A percentile compares a stretch with the other conserved stretches of the same genome.
Evolutionary conservation across 2,888 invertebrate species (phyloP).

Genomic region (Scaptomyza flava): DNA sequence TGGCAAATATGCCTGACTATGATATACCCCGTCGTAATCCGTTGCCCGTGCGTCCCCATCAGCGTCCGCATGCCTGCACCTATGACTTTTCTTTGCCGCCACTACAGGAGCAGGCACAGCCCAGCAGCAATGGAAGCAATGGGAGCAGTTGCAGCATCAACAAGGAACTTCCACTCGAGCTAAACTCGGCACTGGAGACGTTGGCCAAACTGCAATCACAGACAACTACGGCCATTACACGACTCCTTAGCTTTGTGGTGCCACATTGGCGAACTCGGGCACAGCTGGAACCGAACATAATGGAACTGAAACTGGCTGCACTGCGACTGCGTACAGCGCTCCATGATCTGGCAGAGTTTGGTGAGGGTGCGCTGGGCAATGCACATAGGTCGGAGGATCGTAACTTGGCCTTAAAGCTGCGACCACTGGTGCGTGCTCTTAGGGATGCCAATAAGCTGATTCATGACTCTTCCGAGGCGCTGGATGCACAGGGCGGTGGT

Average conservation of each 20-base stretch:
- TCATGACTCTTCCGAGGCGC: conserved; percentile 89
- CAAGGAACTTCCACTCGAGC: conserved; percentile 90
- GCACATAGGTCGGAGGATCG: conserved; percentile 93
- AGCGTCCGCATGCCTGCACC: conserved; percentile 74
- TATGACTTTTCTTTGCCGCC: conserved; percentile 87
- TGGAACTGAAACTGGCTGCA: conserved; percentile 93
- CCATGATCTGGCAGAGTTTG: conserved; percentile 94
- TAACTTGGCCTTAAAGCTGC: conserved; percentile 90
- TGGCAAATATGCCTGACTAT: conserved; percentile 88
- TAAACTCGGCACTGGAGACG: conserved; percentile 90
- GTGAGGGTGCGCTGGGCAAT: conserved; percentile 94
- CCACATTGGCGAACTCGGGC: conserved; percentile 93
- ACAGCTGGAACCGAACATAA: conserved; percentile 90
- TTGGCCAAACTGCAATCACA: conserved; percentile 91
- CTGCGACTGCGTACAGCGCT: conserved; percentile 91
- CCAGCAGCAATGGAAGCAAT: conserved; percentile 38
- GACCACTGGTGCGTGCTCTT: conserved; percentile 91
- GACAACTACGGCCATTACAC: conserved; percentile 92
- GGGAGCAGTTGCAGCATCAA: conserved; percentile 35
- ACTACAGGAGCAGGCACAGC: conserved; percentile 67
- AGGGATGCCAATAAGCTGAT: conserved; percentile 92
- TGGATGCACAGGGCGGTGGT: conserved; percentile 91
- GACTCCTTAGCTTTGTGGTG: conserved; percentile 90
- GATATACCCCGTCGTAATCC: conserved; percentile 87
- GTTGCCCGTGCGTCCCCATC: conserved; percentile 77